Evolutionary conservation across 1,140 invertebrate genomes (phyloP), one percentile per base, ranked within the genome.

Genomic region (Brachionus rotundiformis): DNA sequence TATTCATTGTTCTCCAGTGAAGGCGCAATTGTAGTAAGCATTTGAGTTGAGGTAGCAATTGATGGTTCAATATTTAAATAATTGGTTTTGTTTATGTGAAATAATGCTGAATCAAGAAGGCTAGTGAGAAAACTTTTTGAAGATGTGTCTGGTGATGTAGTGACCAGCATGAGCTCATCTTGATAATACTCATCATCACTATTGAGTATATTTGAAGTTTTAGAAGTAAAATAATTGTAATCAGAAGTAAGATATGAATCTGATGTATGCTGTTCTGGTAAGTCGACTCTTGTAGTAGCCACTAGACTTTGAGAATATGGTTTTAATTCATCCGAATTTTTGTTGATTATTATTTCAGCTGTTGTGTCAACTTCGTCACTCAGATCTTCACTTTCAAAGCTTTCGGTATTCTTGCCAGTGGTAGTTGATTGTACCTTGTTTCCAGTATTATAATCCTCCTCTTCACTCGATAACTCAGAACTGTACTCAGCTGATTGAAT

Each of bases 321-420:
- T 39, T 68, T 68, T 36, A 68, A 36, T 23, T 68, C 63, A 5
- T 68, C 31, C 6, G 63, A 68, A 68, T 36, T 68, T 68, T 19
- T 68, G 8, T 68, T 68, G 7, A 68, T 33, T 68, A 68, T 68
- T 33, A 68, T 68, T 68, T 68, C 63, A 23, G 63, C 63, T 36
- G 63, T 68, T 19, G 63, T 68, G 7, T 68, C 63, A 1, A 68
- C 16, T 16, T 68, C 63, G 36, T 68, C 63, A 25, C 29, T 33
- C 11, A 33, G 11, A 11, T 63, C 61, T n/a, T 29, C 25, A 63
- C 61, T 63, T 29, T 29, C 61, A 63, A 10, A 5, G 2, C 11
- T 27, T 10, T 13, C 23, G n/a, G 61, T 29, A 33, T 7, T 63
- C 11, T 6, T 29, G 8, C 8, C 61, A 29, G 29, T 33, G 25